Evolutionary conservation across 92 coral and sea anemone species (phyloP).

Genomic region (Siderastrea radians): DNA sequence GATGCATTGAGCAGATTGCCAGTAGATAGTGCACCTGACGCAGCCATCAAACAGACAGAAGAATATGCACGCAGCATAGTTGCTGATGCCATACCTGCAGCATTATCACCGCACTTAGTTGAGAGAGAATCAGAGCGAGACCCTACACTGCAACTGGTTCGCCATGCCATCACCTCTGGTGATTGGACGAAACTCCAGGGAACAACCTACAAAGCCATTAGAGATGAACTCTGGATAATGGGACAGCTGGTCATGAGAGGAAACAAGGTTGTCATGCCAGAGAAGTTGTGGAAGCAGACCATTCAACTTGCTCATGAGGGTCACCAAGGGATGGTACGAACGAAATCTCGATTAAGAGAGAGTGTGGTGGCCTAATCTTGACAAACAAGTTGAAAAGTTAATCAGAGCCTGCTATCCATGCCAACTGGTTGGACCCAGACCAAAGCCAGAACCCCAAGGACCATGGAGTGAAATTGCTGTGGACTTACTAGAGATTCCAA

Average conservation of each 20-base stretch:
- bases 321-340: slow-evolving; percentile 51
- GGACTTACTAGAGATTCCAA: background rate
- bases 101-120: slow-evolving; percentile 24
- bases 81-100: slow-evolving; percentile 24
- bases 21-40: slow-evolving; percentile 27
- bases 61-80: slow-evolving; percentile 58
- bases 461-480: slow-evolving; percentile 19
- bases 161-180: slow-evolving; percentile 34
- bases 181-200: slow-evolving; percentile 54
- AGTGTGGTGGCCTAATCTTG: slow-evolving; percentile 36
- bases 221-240: slow-evolving; percentile 52
- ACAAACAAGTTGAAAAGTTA: slow-evolving; percentile 58
- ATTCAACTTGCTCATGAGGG: slow-evolving; percentile 55
- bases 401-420: slow-evolving; percentile 57
- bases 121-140: slow-evolving; percentile 40
- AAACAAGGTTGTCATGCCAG: slow-evolving; percentile 63
- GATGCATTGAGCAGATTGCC: slow-evolving; percentile 64
- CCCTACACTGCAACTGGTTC: slow-evolving; percentile 31
- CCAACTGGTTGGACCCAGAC: slow-evolving; percentile 75
- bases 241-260: slow-evolving; percentile 44
- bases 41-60: slow-evolving; percentile 33
- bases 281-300: slow-evolving; percentile 53
- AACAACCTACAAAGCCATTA: slow-evolving; percentile 57
- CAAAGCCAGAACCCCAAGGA: slow-evolving; percentile 56
- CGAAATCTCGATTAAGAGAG: slow-evolving; percentile 38